Percentiles rank a stretch among this genome's conserved stretches.
These are phyloP conservation scores for Chaenogobius annularis DNA, from an alignment of 2,113 vertebrate species.

Conservation along the genomic window DNA sequence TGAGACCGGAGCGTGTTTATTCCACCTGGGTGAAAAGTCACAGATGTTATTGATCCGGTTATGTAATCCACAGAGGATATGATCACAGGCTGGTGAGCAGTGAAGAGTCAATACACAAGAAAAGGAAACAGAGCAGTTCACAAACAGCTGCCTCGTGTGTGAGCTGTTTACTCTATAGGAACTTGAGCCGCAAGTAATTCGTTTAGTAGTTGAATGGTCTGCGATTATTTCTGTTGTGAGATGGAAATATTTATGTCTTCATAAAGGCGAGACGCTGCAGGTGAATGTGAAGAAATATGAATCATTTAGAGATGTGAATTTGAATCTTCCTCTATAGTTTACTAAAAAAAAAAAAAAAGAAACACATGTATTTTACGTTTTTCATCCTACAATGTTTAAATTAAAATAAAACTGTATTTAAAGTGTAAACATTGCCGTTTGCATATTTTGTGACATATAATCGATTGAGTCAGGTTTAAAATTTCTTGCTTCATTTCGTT, in stretches of 20 bases:
- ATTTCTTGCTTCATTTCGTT: too few species aligned
- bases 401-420: too few species aligned
- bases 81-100: neutral
- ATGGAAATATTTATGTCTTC: neutral
- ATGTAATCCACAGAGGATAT: neutral
- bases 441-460: too few species aligned
- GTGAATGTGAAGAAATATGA: too few species aligned
- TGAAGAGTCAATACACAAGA: neutral
- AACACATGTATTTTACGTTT: too few species aligned
- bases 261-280: too few species aligned
- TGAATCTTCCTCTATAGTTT: too few species aligned
- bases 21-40: neutral
- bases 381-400: too few species aligned
- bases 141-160: neutral
- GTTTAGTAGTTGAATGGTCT: neutral
- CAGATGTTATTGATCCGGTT: neutral
- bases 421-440: too few species aligned
- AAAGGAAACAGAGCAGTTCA: neutral
- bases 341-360: too few species aligned
- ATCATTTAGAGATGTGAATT: too few species aligned
- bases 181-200: neutral
- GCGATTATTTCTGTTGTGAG: neutral
- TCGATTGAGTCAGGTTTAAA: too few species aligned
- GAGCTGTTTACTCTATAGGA: neutral
- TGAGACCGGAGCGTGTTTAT: neutral